A percentile compares a stretch with the other conserved stretches of the same genome.
phyloP scores from a whole-genome alignment of 2,797 vertebrate genomes.

The Lophius americanus region DNA sequence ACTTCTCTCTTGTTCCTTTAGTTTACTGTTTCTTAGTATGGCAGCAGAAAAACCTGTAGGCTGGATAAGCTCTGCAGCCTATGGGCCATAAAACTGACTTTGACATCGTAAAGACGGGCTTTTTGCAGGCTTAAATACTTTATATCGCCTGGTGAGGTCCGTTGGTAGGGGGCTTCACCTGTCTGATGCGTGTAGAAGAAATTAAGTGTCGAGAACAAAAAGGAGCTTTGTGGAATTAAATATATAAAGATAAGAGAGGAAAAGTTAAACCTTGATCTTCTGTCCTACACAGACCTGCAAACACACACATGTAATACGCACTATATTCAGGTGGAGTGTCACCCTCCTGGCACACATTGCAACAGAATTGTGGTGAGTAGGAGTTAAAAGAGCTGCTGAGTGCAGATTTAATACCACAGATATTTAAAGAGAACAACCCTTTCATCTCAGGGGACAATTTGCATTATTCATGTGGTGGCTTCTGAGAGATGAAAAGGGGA shows the following conservation, averaged over 20 bases:
- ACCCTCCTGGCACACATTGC: conserved; percentile 73
- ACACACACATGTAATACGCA: conserved; percentile 21
- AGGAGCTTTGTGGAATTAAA: conserved; percentile 10
- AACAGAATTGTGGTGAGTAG: conserved; percentile 75
- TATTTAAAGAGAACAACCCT: conserved; percentile 77
- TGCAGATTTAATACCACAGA: conserved; percentile 77
- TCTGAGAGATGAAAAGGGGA: conserved; percentile 60
- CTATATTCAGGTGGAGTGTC: conserved; percentile 62
- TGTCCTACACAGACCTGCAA: conserved; percentile 34
- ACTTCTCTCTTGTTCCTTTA: background rate
- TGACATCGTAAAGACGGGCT: conserved; percentile 26
- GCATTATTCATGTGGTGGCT: conserved; percentile 79
- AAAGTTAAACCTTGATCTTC: conserved; percentile 45
- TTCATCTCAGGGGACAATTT: conserved; percentile 78
- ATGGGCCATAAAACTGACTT: conserved; percentile 36
- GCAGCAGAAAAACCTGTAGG: background rate
- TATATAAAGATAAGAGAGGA: conserved; percentile 9
- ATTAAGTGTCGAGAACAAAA: background rate
- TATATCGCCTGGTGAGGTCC: conserved; percentile 16
- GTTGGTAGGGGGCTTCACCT: conserved; percentile 42
- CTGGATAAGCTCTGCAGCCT: conserved; percentile 17
- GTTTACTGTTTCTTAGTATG: background rate
- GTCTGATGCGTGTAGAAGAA: background rate
- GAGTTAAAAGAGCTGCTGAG: conserved; percentile 79
- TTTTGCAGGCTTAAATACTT: conserved; percentile 43